Base-by-base conservation (phyloP, 1,140 invertebrate genomes). In the Megalopta genalis region DNA sequence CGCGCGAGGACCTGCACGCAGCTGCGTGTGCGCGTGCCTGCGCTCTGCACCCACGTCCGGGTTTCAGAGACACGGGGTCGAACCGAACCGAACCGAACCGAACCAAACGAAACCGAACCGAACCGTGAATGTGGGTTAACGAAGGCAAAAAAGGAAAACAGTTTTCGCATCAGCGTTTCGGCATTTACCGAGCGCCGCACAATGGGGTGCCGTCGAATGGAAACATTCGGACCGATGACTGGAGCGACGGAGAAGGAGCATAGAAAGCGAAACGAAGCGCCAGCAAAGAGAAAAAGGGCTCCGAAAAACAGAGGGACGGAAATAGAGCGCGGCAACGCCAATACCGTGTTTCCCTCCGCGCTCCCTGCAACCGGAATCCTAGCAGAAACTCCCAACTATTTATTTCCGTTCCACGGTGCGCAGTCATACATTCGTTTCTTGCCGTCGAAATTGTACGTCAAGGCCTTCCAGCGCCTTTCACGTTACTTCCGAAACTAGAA, bases 121-220 rank as follows among this genome's bases (percentile, higher is more conserved):
- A 62, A 60, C 39, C 74, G 81, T 90, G 89, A 90, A 91, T 90
- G 88, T 90, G 88, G 90, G 88, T 89, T 91, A 91, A 91, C 88
- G 90, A 91, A 89, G 83, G 82, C 81, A 80, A 88, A 87, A 90
- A 89, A 87, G 80, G 83, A 85, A 84, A 88, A 87, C 80, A 86
- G 77, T 86, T 88, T 87, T 77, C 73, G 84, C 84, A 86, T 87
- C 87, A 85, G 82, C 87, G 76, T 88, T 88, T 86, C 86, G 84
- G 80, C 82, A 85, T 86, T 88, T 87, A 77, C 80, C 64, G 67
- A 39, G 57, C 67, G 65, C 59, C 65, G 60, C 75, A 88, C 85
- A 87, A 87, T 83, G 80, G 80, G 65, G 86, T 76, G 68, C 74
- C 71, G 70, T 67, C 79, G 81, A 87, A 85, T 88, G 85, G 87